phyloP scores from a whole-genome alignment of 2,888 invertebrate species.

The Limnephilus auricula region DNA sequence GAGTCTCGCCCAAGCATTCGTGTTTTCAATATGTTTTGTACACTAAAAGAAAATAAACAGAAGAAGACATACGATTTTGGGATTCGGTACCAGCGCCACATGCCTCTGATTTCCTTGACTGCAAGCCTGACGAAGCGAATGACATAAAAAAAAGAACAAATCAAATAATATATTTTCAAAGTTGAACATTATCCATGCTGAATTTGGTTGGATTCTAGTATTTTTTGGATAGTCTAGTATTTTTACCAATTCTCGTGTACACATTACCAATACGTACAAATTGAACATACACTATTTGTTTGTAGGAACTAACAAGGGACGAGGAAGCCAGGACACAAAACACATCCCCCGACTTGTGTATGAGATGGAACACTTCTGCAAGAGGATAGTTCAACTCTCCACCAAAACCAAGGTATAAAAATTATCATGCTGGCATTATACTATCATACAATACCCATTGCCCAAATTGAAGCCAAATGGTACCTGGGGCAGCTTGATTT shows the following conservation, averaged over 20 bases:
- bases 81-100: background rate
- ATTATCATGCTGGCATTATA: too few species aligned
- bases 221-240: background rate
- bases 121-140: background rate
- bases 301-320: conserved; percentile 66
- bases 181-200: background rate
- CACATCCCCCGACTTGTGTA: conserved; percentile 81
- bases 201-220: background rate
- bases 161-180: background rate
- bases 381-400: conserved; percentile 78
- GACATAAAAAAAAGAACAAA: background rate
- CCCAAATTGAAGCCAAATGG: too few species aligned
- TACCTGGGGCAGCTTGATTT: background rate
- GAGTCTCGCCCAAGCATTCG: background rate
- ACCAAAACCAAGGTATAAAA: conserved; percentile 78
- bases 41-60: too few species aligned
- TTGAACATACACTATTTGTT: background rate
- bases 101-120: background rate
- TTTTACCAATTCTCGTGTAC: background rate
- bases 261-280: background rate
- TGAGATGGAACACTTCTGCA: conserved; percentile 82
- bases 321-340: conserved; percentile 79
- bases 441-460: background rate
- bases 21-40: background rate
- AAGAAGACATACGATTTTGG: too few species aligned